Evolutionary conservation across 2,888 invertebrate genomes (phyloP), one percentile per base, ranked within the genome.

Genomic region (Pardosa pseudoannulata): DNA sequence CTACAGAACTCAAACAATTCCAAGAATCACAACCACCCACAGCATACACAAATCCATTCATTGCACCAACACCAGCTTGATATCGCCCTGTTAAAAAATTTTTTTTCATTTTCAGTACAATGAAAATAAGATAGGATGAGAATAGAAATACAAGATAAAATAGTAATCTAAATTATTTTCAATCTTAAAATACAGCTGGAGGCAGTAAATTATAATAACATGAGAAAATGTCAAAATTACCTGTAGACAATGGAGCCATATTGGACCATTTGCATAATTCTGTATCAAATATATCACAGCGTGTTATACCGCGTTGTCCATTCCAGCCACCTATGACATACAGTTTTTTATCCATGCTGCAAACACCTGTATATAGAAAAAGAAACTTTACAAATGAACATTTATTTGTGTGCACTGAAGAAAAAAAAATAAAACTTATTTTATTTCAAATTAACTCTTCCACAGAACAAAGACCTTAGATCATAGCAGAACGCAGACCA

Each of bases 1-100:
- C 95, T 0, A 94, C 94, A 0, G 94, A 93, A 88, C 92, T 93
- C 29, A 96, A 93, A 91, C 96, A 96, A 92, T 95, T 95, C 96
- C 96, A 96, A n/a, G 95, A 94, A 92, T 97, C 96, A 91, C 96
- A 96, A 32, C 97, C 97, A 85, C 97, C 97, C 83, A 95, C 94
- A 36, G 95, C 96, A 93, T 95, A 95, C 79, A 97, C 93, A 89
- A 94, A 92, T 85, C 94, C 94, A 88, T 93, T 93, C 92, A 94
- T 94, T 36, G 94, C 92, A 87, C 94, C 94, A 36, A 95, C 95
- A 28, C 95, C 96, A 72, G 95, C 95, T 92, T 96, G 96, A 90
- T 95, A 96, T 19, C 96, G 94, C 23, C 95, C 95, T 93, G n/a
- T n/a, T n/a, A n/a, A n/a, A n/a, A n/a, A n/a, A n/a, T n/a, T n/a